phyloP scores from a whole-genome alignment of 1,140 invertebrate species.

The Capitella teleta region DNA sequence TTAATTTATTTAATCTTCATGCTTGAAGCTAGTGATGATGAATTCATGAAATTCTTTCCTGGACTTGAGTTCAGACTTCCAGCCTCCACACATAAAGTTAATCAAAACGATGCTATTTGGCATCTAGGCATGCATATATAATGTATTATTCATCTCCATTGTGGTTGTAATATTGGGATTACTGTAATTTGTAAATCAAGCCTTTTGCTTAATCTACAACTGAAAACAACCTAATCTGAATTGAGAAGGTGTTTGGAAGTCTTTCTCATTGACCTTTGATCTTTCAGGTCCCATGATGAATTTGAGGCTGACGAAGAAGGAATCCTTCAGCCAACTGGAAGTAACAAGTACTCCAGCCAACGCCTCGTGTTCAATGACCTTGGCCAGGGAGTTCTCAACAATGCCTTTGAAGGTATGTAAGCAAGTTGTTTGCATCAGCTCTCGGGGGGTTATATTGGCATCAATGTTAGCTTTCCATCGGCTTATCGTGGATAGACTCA shows the following conservation, averaged over 20 bases:
- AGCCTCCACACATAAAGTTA: too few relatives aligned
- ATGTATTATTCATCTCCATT: neutral
- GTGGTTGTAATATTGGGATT: neutral
- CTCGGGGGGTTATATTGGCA: too few relatives aligned
- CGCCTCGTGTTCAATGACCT: slow-evolving; percentile 50
- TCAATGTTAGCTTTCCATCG: neutral
- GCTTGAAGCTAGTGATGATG: too few relatives aligned
- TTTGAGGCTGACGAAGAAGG: slow-evolving; percentile 24
- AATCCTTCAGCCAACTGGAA: slow-evolving; percentile 21
- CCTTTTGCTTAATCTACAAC: neutral
- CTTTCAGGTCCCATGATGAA: slow-evolving; percentile 41
- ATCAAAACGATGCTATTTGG: neutral
- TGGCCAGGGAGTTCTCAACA: slow-evolving; percentile 49
- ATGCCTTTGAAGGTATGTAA: slow-evolving; percentile 53
- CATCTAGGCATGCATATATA: neutral
- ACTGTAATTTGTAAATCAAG: neutral
- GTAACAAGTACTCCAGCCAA: slow-evolving; percentile 40
- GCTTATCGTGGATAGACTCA: too few relatives aligned
- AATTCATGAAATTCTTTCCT: too few relatives aligned
- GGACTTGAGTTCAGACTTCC: too few relatives aligned
- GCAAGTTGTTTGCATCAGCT: neutral
- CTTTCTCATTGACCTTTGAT: too few relatives aligned
- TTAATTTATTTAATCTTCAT: too few relatives aligned
- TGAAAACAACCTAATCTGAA: neutral
- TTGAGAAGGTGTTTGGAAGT: neutral